A percentile compares a stretch with the other conserved stretches of the same genome.
phyloP scores from a whole-genome alignment of 2,113 vertebrate genomes.

The Pterocles gutturalis region DNA sequence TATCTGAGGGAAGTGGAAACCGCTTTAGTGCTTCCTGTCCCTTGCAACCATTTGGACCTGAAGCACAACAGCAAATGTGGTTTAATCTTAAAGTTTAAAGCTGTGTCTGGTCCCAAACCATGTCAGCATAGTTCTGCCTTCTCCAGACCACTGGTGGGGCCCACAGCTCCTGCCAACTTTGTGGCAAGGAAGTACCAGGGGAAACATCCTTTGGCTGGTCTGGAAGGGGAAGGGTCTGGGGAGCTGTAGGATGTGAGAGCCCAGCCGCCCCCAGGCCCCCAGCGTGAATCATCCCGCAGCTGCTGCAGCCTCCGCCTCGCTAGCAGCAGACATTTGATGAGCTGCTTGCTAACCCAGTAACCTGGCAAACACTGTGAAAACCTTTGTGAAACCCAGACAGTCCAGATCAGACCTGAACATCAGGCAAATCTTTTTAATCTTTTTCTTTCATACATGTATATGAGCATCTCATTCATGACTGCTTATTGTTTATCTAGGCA shows the following conservation, averaged over 20 bases:
- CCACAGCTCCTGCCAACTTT: not conserved
- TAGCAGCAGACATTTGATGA: not conserved
- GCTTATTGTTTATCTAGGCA: not conserved
- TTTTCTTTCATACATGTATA: not conserved
- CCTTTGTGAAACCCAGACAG: not conserved
- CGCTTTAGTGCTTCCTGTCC: not conserved
- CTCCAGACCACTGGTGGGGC: not conserved
- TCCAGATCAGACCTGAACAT: not conserved
- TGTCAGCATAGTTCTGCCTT: not conserved
- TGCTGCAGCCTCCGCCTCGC: not conserved
- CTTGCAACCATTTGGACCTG: not conserved
- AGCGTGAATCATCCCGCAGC: not conserved
- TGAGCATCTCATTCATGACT: not conserved
- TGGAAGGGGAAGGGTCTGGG: not conserved
- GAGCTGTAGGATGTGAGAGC: not conserved
- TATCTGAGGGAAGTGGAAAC: not conserved
- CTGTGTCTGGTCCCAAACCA: accelerated
- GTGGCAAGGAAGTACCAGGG: not conserved
- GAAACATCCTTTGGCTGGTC: accelerated
- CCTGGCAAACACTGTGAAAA: not conserved
- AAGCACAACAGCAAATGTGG: not conserved
- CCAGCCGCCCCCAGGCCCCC: not conserved
- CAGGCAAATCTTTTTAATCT: not conserved
- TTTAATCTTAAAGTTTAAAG: not conserved
- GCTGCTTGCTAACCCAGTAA: not conserved